phyloP scores from a whole-genome alignment of 2,888 invertebrate species.

The Byasa hedistus region DNA sequence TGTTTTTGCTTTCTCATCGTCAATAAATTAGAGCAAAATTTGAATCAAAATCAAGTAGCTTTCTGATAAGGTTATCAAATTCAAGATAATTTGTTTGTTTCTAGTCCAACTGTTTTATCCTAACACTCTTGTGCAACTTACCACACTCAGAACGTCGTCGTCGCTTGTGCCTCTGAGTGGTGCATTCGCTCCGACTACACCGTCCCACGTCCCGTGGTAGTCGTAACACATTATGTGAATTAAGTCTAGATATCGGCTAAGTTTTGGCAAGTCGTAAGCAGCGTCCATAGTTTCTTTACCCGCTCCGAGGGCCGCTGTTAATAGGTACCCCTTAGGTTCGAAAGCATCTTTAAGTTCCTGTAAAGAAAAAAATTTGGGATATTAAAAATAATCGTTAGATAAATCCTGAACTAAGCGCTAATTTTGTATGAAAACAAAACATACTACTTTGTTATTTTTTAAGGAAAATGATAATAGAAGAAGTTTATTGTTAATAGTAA shows the following conservation, averaged over 20 bases:
- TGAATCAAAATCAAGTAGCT: too few relatives aligned
- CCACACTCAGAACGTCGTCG: conserved; percentile 83
- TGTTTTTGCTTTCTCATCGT: too few relatives aligned
- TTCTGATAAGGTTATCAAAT: too few relatives aligned
- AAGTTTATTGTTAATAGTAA: too few relatives aligned
- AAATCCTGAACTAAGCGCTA: too few relatives aligned
- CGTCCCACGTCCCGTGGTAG: conserved; percentile 92
- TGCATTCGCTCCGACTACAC: conserved; percentile 87
- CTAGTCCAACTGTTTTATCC: too few relatives aligned
- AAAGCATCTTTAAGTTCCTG: conserved; percentile 87
- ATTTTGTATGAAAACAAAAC: too few relatives aligned
- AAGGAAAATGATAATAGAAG: too few relatives aligned
- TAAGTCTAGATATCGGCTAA: conserved; percentile 84
- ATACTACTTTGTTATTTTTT: too few relatives aligned
- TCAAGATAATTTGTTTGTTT: too few relatives aligned
- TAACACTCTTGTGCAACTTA: conserved; percentile 57
- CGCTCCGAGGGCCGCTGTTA: conserved; percentile 92
- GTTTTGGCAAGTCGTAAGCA: conserved; percentile 87
- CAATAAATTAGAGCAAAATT: too few relatives aligned
- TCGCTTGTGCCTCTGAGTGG: conserved; percentile 80
- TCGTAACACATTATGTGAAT: conserved; percentile 95
- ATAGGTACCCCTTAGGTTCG: conserved; percentile 82
- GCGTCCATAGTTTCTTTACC: conserved; percentile 86
- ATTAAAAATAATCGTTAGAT: too few relatives aligned
- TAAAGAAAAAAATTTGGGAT: conserved; percentile 24